Evolutionary conservation across 2,113 vertebrate genomes (phyloP), one percentile per base, ranked within the genome.

Genomic region (Heterotis niloticus): DNA sequence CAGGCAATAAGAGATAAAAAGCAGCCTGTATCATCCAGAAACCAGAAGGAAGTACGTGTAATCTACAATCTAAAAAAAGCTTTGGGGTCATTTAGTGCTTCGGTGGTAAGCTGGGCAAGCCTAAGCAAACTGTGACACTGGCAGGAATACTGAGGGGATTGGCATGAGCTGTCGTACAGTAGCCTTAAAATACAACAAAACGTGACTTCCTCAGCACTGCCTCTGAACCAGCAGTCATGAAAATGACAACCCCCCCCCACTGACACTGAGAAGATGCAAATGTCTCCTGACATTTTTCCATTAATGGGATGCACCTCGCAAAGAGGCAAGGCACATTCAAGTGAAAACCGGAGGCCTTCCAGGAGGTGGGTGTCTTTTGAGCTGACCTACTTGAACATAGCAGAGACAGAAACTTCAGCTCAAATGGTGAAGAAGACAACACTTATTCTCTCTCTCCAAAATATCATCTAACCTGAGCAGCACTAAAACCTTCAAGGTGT

Each of bases 311-410:
- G 54, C 71, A 23, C 34, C 14, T 74, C 24, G 52, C 10, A 17
- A 52, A 23, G n/a, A 57, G 54, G 23, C 52, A 14, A 20, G 14
- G 20, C 60, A 16, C 24, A 1, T 24, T 74, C 20, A 57, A 74
- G 57, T 57, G 23, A 74, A 59, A 59, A 54, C 20, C n/a, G 0
- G 67, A 0, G 10, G 29, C 34, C 66, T 29, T 34, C 44, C 23
- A 13, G 5, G 0, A 73, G 57, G 52, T 56, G 13, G 23, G 13
- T 24, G 5, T n/a, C 23, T 57, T 57, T 44, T 26, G 52, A 73
- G 23, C 71, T 74, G 54, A 24, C 54, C 71, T 74, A 59, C 71
- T 74, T 59, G 71, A 57, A 28, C 71, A 57, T 5, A 26, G 10
- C 52, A 18, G 52, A 54, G 54, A 24, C 54, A 57, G 51, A 14